Evolutionary conservation across 1,140 invertebrate genomes (phyloP), one percentile per base, ranked within the genome.

Genomic region (Cotesia chilonis): DNA sequence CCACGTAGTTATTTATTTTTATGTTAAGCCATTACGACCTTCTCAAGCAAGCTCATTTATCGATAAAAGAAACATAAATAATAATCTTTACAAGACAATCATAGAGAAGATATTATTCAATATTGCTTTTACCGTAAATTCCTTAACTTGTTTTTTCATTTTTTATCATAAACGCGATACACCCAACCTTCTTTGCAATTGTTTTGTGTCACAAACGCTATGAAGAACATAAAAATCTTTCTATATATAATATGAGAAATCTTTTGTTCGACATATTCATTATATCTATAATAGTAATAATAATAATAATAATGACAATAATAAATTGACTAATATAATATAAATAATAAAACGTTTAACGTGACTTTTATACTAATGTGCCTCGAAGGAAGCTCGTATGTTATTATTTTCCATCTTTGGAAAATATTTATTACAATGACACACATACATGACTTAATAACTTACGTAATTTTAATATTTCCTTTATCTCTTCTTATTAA

Each of bases 361-460:
- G 54, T 55, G 54, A 55, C 54, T 60, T 60, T 60, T 28, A 60
- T 60, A 20, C 59, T 20, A 60, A 60, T 9, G 41, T 17, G 54
- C 17, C 54, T 55, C 36, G 52, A 51, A 20, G 70, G 71, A 72
- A 72, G 71, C 71, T 72, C 65, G 68, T 61, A 35, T 28, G 28
- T 28, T 28, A 14, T 70, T 65, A 36, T 66, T 47, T 70, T 65
- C 59, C 37, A 63, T 70, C 17, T 36, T 4, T 41, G 60, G n/a
- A 68, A 68, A 73, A 68, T 68, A 68, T 61, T 37, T n/a, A 73
- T 54, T 73, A 68, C 66, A 68, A 73, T 73, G 66, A 74, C 64
- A 74, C 72, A 67, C 52, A 61, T 69, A 68, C 38, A 28, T 52
- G 67, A 66, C 60, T 59, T 57, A 47, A 10, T 14, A 70, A 60